Conservation (phyloP, 2,113 vertebrate genomes). For the Callipepla californica region DNA sequence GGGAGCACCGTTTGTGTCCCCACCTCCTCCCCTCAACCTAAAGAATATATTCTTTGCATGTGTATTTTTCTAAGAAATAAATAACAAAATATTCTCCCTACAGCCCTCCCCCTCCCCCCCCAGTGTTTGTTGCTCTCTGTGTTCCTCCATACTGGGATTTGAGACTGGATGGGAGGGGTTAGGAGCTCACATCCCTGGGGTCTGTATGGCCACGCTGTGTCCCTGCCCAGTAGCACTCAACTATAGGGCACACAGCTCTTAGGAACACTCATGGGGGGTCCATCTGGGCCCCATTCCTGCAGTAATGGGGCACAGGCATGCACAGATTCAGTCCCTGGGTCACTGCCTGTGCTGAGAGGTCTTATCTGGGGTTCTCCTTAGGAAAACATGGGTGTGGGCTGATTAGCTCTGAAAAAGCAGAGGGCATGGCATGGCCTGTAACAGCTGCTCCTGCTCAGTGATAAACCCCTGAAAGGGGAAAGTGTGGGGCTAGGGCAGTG, state of each 20-base stretch:
- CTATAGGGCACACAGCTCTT: background rate
- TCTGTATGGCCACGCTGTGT: background rate
- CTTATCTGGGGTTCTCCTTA: background rate
- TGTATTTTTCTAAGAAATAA: constrained; percentile 68
- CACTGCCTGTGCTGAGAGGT: accelerated
- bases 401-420: background rate
- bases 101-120: too few species aligned
- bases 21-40: background rate
- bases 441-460: accelerated
- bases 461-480: background rate
- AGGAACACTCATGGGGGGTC: background rate
- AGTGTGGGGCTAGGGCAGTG: background rate
- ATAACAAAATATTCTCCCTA: background rate
- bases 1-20: background rate
- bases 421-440: accelerated
- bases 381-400: accelerated
- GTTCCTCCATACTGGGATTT: background rate
- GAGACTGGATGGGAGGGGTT: background rate
- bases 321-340: background rate
- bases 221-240: background rate
- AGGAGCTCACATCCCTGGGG: accelerated
- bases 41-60: constrained; percentile 56
- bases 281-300: background rate
- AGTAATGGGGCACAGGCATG: background rate
- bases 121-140: background rate